A percentile compares a stretch with the other conserved stretches of the same genome.
These are phyloP conservation scores for Himalopsyche tibetana DNA, from an alignment of 2,888 invertebrate species.

Conservation along the genomic window DNA sequence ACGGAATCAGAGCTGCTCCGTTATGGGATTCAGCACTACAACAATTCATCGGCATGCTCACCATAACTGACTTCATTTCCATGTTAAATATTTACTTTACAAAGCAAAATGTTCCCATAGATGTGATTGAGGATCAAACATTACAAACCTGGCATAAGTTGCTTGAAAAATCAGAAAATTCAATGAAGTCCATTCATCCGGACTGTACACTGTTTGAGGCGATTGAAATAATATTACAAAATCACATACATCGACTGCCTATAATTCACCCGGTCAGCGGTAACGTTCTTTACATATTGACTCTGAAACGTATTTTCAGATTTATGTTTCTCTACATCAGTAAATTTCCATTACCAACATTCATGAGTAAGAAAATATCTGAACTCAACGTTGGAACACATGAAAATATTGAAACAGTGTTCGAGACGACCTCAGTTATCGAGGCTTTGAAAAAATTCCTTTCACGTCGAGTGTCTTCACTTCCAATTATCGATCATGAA, in stretches of 20 bases:
- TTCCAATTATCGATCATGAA: conserved; percentile 53
- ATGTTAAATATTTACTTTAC: conserved; percentile 50
- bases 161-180: conserved; percentile 48
- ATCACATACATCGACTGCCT: conserved; percentile 58
- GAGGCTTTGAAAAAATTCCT: conserved; percentile 54
- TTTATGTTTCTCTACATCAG: conserved; percentile 55
- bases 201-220: conserved; percentile 57
- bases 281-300: conserved; percentile 52
- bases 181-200: conserved; percentile 52
- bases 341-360: conserved; percentile 50
- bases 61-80: conserved; percentile 59
- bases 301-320: conserved; percentile 55
- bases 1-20: conserved; percentile 54
- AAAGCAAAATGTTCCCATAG: conserved; percentile 50
- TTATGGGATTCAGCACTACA: conserved; percentile 53
- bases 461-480: conserved; percentile 50
- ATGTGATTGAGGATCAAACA: conserved; percentile 53
- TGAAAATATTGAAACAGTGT: conserved; percentile 44
- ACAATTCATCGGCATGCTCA: conserved; percentile 53
- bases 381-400: conserved; percentile 55
- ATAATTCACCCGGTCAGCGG: conserved; percentile 52
- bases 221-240: conserved; percentile 49
- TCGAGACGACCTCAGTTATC: conserved; percentile 52
- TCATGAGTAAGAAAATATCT: conserved; percentile 49
- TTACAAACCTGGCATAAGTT: conserved; percentile 54